Conservation (phyloP, 2,888 invertebrate species). For the Drosophila anomalata region DNA sequence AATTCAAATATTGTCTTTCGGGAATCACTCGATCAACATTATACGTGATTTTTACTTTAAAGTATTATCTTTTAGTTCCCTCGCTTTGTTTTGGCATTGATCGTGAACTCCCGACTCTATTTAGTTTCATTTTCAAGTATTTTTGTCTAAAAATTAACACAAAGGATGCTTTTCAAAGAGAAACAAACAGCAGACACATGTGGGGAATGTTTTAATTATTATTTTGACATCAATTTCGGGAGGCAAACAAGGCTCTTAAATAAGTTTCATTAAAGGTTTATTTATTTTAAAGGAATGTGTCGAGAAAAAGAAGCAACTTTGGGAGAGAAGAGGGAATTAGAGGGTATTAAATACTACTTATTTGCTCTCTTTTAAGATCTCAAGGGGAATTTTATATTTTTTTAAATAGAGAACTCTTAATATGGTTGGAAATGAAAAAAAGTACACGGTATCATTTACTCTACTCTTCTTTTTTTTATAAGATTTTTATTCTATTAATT, state of each 20-base stretch:
- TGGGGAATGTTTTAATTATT: conserved; percentile 1
- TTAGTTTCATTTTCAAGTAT: background rate
- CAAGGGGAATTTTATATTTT: too few species aligned
- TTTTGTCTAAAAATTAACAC: background rate
- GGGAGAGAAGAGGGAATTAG: too few species aligned
- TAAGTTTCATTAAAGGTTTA: too few species aligned
- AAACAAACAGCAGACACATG: background rate
- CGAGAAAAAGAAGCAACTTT: too few species aligned
- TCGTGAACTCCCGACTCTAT: conserved; percentile 7
- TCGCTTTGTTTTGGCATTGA: conserved; percentile 20
- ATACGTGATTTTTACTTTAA: background rate
- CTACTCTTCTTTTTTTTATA: too few species aligned
- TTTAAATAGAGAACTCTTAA: too few species aligned
- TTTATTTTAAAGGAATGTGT: too few species aligned
- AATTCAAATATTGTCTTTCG: background rate
- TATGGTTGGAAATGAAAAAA: too few species aligned
- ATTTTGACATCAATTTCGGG: background rate
- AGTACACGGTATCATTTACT: too few species aligned
- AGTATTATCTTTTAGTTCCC: background rate
- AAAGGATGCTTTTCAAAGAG: background rate
- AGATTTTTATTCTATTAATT: too few species aligned
- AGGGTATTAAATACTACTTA: too few species aligned
- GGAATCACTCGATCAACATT: conserved; percentile 1
- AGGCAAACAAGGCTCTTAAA: background rate
- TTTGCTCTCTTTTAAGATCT: too few species aligned